Percentiles rank a stretch among this genome's conserved stretches.
Evolutionary conservation across 2,113 vertebrate species (phyloP).

Genomic region (Anolis carolinensis): DNA sequence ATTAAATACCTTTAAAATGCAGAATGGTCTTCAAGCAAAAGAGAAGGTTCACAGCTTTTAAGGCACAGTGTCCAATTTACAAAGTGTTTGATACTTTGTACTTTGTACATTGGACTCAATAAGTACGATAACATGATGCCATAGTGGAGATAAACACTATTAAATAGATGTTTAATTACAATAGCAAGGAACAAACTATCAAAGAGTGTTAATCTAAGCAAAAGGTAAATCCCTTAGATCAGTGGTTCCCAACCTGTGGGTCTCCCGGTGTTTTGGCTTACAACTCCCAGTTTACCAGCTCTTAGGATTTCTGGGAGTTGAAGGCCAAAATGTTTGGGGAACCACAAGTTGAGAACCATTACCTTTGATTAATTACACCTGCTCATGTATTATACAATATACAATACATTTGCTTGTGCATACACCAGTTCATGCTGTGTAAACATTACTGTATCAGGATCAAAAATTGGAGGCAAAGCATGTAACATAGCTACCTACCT

Average conservation of each 20-base stretch:
- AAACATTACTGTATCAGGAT: background rate
- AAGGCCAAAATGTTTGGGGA: no score
- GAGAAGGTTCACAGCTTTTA: background rate
- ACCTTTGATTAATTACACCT: no score
- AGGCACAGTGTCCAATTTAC: background rate
- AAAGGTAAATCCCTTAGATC: background rate
- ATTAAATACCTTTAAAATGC: background rate
- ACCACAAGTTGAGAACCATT: no score
- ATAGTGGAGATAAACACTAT: background rate
- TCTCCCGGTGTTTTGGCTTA: no score
- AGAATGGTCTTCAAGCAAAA: background rate
- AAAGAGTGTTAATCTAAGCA: background rate
- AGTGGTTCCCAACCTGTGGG: no score
- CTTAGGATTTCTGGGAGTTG: no score
- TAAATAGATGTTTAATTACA: background rate
- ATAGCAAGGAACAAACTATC: slow-evolving; percentile 5
- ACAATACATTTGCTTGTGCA: background rate
- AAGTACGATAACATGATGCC: background rate
- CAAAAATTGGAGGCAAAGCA: no score
- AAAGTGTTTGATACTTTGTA: background rate
- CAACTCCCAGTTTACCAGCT: no score
- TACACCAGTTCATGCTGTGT: background rate
- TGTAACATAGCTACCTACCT: no score
- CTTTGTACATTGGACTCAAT: slow-evolving; percentile 20
- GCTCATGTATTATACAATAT: no score